Percentiles rank a stretch among this genome's conserved stretches.
phyloP scores from a whole-genome alignment of 2,797 vertebrate genomes.

The Iguana delicatissima region DNA sequence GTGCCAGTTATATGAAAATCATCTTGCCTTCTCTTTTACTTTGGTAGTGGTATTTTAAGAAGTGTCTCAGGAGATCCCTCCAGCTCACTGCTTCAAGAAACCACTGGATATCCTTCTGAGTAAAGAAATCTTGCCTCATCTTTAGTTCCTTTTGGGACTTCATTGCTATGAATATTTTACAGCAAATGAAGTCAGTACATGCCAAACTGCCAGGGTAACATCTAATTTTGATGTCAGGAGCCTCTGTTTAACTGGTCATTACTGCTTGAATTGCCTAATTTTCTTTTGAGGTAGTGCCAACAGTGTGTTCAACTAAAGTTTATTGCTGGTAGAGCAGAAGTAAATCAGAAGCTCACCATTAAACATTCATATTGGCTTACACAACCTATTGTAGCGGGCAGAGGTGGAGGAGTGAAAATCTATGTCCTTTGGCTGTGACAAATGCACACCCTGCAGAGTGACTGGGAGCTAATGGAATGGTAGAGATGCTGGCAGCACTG shows the following conservation, averaged over 20 bases:
- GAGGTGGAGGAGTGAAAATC: neutral
- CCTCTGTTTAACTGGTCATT: slow-evolving; percentile 23
- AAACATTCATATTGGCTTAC: slow-evolving; percentile 8
- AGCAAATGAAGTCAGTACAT: slow-evolving; percentile 13
- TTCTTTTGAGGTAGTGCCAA: slow-evolving; percentile 12
- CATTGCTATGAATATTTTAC: slow-evolving; percentile 31
- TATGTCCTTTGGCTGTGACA: neutral
- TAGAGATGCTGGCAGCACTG: neutral
- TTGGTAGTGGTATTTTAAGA: slow-evolving; percentile 15
- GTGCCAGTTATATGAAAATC: neutral
- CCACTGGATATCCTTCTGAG: neutral
- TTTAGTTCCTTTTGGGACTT: slow-evolving; percentile 12
- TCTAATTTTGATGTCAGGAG: slow-evolving; percentile 7
- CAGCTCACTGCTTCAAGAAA: neutral
- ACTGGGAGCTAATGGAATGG: slow-evolving; percentile 6
- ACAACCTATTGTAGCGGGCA: slow-evolving; percentile 7
- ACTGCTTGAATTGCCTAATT: neutral
- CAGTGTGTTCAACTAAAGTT: neutral
- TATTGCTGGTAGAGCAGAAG: neutral
- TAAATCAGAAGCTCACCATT: neutral
- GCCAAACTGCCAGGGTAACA: slow-evolving; percentile 15
- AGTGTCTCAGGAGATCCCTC: neutral
- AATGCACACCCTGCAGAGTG: neutral
- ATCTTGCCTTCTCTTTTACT: neutral
- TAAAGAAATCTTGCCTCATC: neutral